These are phyloP conservation scores for Drosophila prostipennis DNA, from an alignment of 2,888 invertebrate species.

Conservation along the genomic window DNA sequence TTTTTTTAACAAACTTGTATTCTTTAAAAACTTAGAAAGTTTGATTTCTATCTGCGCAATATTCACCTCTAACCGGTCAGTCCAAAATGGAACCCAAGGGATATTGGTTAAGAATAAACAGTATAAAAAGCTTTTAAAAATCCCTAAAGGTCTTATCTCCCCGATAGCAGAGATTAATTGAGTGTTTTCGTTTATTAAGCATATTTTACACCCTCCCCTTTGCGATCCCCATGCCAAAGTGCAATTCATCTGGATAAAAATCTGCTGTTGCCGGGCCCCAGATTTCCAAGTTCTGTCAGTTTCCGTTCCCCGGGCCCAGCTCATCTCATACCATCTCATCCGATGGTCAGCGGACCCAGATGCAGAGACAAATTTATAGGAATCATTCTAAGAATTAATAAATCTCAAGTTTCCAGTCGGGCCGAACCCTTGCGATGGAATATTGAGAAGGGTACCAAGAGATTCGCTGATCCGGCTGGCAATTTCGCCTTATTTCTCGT, in stretches of 20 bases:
- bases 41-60: no score
- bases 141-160: neutral
- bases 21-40: no score
- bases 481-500: constrained; percentile 37
- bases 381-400: constrained; percentile 76
- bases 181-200: constrained; percentile 20
- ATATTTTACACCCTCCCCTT: constrained; percentile 8
- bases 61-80: neutral
- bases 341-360: constrained; percentile 34
- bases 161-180: constrained; percentile 18
- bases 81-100: neutral
- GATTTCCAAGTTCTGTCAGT: constrained; percentile 41
- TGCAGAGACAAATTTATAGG: constrained; percentile 42
- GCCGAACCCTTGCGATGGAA: constrained; percentile 35
- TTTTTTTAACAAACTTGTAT: no score
- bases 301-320: constrained; percentile 13
- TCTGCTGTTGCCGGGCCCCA: constrained; percentile 18
- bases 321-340: neutral
- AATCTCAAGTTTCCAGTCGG: constrained; percentile 73
- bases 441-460: constrained; percentile 33
- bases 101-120: neutral
- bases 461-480: constrained; percentile 37
- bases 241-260: constrained; percentile 31
- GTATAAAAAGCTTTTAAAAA: neutral
- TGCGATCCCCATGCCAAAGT: neutral